Evolutionary conservation across 2,888 invertebrate species (phyloP).

Genomic region (Limnephilus auricula): DNA sequence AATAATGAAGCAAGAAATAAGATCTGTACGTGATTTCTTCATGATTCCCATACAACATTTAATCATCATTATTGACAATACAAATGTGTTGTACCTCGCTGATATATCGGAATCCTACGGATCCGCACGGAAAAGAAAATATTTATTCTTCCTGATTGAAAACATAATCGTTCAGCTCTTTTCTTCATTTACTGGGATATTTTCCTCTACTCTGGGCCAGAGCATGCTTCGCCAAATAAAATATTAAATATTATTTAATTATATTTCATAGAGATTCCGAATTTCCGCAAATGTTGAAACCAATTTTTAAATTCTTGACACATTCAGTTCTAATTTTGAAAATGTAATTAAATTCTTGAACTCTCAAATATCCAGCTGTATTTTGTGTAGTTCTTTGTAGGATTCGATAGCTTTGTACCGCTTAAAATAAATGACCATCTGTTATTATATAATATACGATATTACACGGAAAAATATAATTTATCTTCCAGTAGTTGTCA

Average conservation of each 20-base stretch:
- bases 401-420: no score
- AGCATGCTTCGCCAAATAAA: neutral
- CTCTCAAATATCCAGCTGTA: no score
- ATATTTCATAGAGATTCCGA: neutral
- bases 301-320: no score
- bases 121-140: neutral
- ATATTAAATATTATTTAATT: neutral
- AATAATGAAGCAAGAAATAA: neutral
- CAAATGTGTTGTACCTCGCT: neutral
- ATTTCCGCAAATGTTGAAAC: neutral
- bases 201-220: neutral
- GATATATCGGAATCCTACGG: neutral
- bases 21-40: neutral
- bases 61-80: neutral
- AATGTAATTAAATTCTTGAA: no score
- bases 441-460: no score
- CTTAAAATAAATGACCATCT: no score
- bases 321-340: no score
- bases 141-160: constrained; percentile 19
- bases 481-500: no score
- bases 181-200: neutral
- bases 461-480: no score
- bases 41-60: neutral
- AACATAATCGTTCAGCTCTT: neutral
- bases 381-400: no score